Base-by-base conservation (phyloP, 1,140 invertebrate genomes). In the Drosophila oshimai region DNA sequence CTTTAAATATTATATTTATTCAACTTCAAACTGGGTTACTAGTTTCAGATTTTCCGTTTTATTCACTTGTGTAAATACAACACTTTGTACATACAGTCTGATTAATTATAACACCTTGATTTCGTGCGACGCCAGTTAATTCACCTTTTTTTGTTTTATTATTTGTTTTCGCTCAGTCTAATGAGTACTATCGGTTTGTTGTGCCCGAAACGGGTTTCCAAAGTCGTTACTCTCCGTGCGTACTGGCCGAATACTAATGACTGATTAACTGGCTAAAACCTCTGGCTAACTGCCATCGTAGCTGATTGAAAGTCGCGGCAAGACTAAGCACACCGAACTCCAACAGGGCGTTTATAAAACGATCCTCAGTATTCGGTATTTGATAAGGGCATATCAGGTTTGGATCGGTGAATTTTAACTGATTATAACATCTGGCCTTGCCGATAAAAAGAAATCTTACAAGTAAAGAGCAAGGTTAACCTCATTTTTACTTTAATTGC, bases 61-160 rank as follows among this genome's bases (percentile, higher is more conserved):
- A 12, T 34, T 55, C 62, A 46, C 15, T 68, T 55, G 62, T 37
- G 18, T 36, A 69, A 51, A 51, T 29, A 61, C 15, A 6, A 24
- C n/a, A 49, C 12, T 28, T 26, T 24, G n/a, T 39, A 5, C 26
- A 6, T 20, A 37, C 24, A 28, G 36, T 17, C 50, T 44, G 3
- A 15, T 24, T 29, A 41, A 29, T 45, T 39, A 12, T 17, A 29
- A 28, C 46, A 28, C 20, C 24, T 55, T 55, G 15, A 33, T 58
- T 29, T 57, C 34, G 28, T 72, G 47, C 22, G 20, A 41, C n/a
- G 46, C 17, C 26, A 39, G 74, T 45, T 60, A 80, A 67, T 67
- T 83, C 74, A 84, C 79, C 80, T 84, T 83, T 46, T 39, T 26
- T 36, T 45, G 10, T n/a, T n/a, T 36, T 55, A 22, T 22, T 64